A percentile compares a stretch with the other conserved stretches of the same genome.
These are phyloP conservation scores for Athripsodes cinereus DNA, from an alignment of 2,888 invertebrate genomes.

Conservation along the genomic window DNA sequence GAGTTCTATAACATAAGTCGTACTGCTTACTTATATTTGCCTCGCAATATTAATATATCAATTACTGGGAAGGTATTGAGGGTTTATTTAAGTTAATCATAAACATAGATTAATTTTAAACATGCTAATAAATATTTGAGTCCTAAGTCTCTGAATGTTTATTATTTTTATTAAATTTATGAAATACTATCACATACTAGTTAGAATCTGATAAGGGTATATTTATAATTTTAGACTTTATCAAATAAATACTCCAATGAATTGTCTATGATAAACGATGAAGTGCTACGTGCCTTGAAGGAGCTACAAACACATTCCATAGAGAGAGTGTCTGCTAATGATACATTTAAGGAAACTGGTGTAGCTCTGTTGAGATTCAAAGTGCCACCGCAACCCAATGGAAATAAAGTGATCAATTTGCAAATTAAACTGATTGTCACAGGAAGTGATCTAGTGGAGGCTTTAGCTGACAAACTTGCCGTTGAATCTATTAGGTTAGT, in stretches of 20 bases:
- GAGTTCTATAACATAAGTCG: too few species aligned
- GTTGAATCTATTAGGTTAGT: slow-evolving; percentile 19
- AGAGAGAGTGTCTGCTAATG: slow-evolving; percentile 64
- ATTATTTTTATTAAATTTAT: too few species aligned
- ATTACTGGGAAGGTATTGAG: too few species aligned
- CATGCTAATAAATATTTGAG: too few species aligned
- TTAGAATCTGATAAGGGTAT: background rate
- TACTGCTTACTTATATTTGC: too few species aligned
- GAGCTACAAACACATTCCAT: slow-evolving; percentile 65
- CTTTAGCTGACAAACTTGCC: slow-evolving; percentile 37
- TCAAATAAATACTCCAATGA: slow-evolving; percentile 51
- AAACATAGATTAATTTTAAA: too few species aligned
- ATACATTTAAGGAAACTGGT: slow-evolving; percentile 63
- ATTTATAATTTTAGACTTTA: slow-evolving; percentile 48
- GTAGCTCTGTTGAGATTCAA: slow-evolving; percentile 67
- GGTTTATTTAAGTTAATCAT: too few species aligned
- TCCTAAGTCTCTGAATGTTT: too few species aligned
- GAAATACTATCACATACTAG: slow-evolving; percentile 12
- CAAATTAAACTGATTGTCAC: slow-evolving; percentile 49
- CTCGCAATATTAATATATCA: too few species aligned
- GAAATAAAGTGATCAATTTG: slow-evolving; percentile 46
- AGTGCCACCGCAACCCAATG: slow-evolving; percentile 50
- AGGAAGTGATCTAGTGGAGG: slow-evolving; percentile 51
- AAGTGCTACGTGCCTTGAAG: slow-evolving; percentile 50
- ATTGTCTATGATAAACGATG: slow-evolving; percentile 47